A percentile compares a stretch with the other conserved stretches of the same genome.
phyloP scores from a whole-genome alignment of 1,140 invertebrate species.

The Caenorhabditis brenneri region DNA sequence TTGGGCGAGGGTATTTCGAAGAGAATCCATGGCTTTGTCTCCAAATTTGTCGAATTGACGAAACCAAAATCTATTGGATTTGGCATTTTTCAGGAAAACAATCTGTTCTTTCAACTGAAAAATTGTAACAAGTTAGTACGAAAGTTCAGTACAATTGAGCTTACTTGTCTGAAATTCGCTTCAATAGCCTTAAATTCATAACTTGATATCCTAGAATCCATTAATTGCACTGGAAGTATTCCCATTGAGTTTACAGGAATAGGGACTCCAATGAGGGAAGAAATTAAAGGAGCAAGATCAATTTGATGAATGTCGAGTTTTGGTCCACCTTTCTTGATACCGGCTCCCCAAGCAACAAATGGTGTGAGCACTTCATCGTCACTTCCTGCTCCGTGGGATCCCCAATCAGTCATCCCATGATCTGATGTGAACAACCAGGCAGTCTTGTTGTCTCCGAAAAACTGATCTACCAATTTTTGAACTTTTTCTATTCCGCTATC shows the following conservation, averaged over 20 bases:
- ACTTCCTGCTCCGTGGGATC: constrained; percentile 89
- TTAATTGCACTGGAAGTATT: constrained; percentile 71
- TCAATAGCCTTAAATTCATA: constrained; percentile 59
- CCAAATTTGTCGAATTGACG: constrained; percentile 73
- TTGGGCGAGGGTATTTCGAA: not conserved
- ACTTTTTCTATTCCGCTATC: constrained; percentile 77
- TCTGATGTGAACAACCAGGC: constrained; percentile 91
- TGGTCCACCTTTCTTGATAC: constrained; percentile 74
- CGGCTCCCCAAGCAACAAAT: constrained; percentile 89
- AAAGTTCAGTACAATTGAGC: not conserved
- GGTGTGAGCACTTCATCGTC: constrained; percentile 84
- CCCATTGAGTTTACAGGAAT: constrained; percentile 90
- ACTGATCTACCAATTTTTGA: constrained; percentile 77
- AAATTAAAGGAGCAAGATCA: constrained; percentile 86
- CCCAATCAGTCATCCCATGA: constrained; percentile 80
- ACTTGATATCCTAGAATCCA: constrained; percentile 54
- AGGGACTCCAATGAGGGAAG: constrained; percentile 82
- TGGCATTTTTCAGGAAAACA: constrained; percentile 72
- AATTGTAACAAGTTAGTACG: no score
- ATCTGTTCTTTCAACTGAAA: constrained; percentile 75
- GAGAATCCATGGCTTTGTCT: constrained; percentile 53
- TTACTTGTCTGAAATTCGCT: constrained; percentile 66
- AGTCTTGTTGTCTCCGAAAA: constrained; percentile 75
- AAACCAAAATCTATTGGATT: constrained; percentile 72
- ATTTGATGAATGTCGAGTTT: constrained; percentile 73